phyloP scores from a whole-genome alignment of 2,888 invertebrate genomes.

The Seira ritae region DNA sequence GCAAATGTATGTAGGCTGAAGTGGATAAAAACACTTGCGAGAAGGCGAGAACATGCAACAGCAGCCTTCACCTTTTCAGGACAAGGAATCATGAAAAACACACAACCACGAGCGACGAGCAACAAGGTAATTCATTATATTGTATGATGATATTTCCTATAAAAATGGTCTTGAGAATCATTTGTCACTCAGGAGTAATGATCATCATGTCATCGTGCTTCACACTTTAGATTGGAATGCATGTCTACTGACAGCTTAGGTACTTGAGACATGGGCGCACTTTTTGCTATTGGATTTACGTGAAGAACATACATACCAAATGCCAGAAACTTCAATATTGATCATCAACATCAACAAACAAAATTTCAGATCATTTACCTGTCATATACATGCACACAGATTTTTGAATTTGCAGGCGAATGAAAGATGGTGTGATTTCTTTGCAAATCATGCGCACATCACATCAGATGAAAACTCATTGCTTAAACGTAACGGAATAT shows the following conservation, averaged over 20 bases:
- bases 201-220: no score
- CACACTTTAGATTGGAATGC: not conserved
- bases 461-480: no score
- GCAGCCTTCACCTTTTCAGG: conserved; percentile 41
- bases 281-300: not conserved
- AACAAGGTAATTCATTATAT: conserved; percentile 10
- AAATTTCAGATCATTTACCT: no score
- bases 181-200: conserved; percentile 25
- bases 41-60: not conserved
- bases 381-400: not conserved
- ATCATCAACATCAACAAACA: not conserved
- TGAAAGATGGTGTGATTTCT: no score
- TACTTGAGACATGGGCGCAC: not conserved
- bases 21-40: no score
- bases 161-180: conserved; percentile 40
- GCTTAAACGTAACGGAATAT: conserved; percentile 8
- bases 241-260: not conserved
- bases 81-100: conserved; percentile 5
- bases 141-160: not conserved
- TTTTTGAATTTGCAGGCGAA: conserved; percentile 19
- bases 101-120: not conserved
- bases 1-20: no score
- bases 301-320: conserved; percentile 15
- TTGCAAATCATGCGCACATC: no score
- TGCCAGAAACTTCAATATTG: not conserved